Conservation (phyloP, 2,113 vertebrate species). For the Platysteira castanea region DNA sequence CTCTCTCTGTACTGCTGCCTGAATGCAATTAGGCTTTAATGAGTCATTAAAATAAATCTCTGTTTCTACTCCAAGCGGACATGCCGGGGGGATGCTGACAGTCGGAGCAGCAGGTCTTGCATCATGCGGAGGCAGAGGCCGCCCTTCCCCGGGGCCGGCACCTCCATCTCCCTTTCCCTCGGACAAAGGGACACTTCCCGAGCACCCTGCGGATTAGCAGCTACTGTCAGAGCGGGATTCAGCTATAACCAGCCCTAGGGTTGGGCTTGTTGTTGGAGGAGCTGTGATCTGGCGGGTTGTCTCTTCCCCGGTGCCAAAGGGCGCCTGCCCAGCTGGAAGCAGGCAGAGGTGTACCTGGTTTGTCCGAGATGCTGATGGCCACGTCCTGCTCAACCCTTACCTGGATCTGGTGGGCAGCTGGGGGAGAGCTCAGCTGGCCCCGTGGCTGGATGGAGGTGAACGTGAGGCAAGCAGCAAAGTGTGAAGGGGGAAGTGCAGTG, state of each 20-base stretch:
- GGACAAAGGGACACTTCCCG: background rate
- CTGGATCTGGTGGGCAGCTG: background rate
- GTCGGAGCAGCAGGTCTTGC: constrained; percentile 32
- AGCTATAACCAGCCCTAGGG: background rate
- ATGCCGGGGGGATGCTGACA: constrained; percentile 39
- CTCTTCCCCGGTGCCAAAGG: background rate
- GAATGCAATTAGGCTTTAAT: constrained; percentile 65
- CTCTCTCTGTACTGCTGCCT: constrained; percentile 29
- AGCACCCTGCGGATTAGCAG: background rate
- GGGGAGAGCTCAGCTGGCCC: background rate
- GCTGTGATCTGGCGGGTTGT: background rate
- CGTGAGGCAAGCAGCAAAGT: background rate
- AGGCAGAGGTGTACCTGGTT: background rate
- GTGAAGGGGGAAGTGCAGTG: background rate
- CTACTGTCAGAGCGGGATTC: rapidly evolving
- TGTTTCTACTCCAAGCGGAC: constrained; percentile 55
- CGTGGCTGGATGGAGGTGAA: background rate
- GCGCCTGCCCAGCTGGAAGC: background rate
- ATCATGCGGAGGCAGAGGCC: background rate
- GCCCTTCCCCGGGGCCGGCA: background rate
- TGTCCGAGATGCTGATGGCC: background rate
- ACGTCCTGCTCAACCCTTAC: background rate
- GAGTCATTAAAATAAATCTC: constrained; percentile 67
- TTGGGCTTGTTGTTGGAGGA: background rate
- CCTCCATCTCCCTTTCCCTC: background rate